phyloP scores from a whole-genome alignment of 2,113 vertebrate species.

The Oryzias celebensis region DNA sequence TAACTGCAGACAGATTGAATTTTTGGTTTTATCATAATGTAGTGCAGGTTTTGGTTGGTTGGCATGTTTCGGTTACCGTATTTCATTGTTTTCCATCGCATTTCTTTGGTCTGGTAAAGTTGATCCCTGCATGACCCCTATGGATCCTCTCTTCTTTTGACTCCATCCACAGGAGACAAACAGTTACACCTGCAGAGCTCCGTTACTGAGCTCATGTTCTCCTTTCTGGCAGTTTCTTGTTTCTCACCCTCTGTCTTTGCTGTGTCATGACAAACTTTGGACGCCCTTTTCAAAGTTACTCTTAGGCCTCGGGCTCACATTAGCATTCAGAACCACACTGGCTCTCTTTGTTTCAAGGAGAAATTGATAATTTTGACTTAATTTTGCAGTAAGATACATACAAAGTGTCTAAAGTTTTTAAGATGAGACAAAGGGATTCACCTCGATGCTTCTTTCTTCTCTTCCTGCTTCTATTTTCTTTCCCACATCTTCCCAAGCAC shows the following conservation, averaged over 20 bases:
- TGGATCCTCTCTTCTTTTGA: background rate
- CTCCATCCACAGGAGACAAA: too few species aligned
- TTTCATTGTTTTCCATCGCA: too few species aligned
- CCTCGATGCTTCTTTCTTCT: constrained; percentile 26
- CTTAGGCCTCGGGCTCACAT: constrained; percentile 59
- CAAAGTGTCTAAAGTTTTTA: constrained; percentile 47
- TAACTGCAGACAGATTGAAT: too few species aligned
- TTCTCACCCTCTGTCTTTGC: constrained; percentile 38
- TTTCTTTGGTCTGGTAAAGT: too few species aligned
- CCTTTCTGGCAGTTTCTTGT: constrained; percentile 1
- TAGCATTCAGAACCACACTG: constrained; percentile 64
- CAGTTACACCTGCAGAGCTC: constrained; percentile 2
- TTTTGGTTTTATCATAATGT: too few species aligned
- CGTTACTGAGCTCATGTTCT: constrained; percentile 18
- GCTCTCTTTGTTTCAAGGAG: constrained; percentile 70
- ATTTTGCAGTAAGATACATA: constrained; percentile 60
- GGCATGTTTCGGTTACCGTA: too few species aligned
- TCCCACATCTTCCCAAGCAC: background rate
- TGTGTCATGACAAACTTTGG: constrained; percentile 52
- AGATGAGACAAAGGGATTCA: constrained; percentile 48
- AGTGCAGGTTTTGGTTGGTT: too few species aligned
- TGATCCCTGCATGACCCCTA: too few species aligned
- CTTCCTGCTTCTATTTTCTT: constrained; percentile 5
- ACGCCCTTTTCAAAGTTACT: constrained; percentile 74
- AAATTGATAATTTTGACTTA: constrained; percentile 63